Conservation (phyloP, 2,888 invertebrate species). For the Chromoteleia sp. region DNA sequence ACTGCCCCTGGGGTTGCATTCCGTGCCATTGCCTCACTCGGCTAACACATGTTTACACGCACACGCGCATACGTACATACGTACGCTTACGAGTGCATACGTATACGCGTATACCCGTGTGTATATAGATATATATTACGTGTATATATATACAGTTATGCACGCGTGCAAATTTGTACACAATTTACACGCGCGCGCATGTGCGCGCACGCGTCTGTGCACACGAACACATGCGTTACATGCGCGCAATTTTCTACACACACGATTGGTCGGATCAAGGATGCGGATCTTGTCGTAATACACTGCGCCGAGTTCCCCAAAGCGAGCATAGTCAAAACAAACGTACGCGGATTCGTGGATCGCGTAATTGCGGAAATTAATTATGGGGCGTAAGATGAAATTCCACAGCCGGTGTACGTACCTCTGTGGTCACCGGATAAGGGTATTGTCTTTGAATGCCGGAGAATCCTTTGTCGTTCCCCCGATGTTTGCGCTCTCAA, state of each 20-base stretch:
- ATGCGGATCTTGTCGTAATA: constrained; percentile 26
- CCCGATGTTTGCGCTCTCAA: constrained; percentile 20
- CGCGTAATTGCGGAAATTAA: constrained; percentile 81
- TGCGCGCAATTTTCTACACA: no score
- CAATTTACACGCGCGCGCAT: no score
- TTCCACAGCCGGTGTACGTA: constrained; percentile 74
- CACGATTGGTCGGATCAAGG: constrained; percentile 32
- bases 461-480: constrained; percentile 47
- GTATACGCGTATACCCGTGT: no score
- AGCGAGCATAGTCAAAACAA: constrained; percentile 27
- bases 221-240: no score
- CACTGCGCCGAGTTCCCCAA: no score
- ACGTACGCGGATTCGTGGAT: constrained; percentile 74
- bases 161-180: no score
- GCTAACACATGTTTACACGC: no score
- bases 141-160: background rate
- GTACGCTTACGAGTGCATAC: background rate
- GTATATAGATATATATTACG: no score
- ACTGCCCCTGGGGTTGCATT: no score
- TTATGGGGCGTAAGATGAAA: constrained; percentile 81
- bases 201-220: no score
- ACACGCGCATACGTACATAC: background rate
- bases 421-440: constrained; percentile 54
- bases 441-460: constrained; percentile 58
- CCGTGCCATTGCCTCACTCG: no score